phyloP scores from a whole-genome alignment of 2,797 vertebrate genomes.

The Thunnus albacares region DNA sequence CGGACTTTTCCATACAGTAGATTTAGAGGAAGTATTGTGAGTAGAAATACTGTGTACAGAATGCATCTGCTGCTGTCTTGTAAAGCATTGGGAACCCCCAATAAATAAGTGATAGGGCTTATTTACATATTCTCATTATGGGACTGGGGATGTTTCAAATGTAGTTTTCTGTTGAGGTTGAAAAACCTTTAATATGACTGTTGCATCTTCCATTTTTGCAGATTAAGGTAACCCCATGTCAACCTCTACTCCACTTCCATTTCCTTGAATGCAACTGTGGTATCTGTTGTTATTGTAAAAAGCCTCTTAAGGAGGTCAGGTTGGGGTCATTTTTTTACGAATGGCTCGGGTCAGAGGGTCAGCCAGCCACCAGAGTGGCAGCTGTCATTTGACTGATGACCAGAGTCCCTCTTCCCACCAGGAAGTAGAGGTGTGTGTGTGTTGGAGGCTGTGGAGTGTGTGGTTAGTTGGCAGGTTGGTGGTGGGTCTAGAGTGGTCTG shows the following conservation, averaged over 20 bases:
- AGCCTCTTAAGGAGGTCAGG: slow-evolving; percentile 54
- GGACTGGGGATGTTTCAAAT: not conserved
- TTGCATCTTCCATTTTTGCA: not conserved
- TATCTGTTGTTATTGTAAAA: slow-evolving; percentile 52
- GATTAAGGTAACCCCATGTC: slow-evolving; percentile 9
- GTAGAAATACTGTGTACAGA: slow-evolving; percentile 7
- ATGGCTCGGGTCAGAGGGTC: slow-evolving; percentile 67
- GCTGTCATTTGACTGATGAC: slow-evolving; percentile 70
- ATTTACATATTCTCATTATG: slow-evolving; percentile 26
- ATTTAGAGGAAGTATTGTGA: slow-evolving; percentile 23
- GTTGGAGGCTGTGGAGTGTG: slow-evolving; percentile 78
- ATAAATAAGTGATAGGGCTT: not conserved
- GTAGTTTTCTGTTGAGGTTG: not conserved
- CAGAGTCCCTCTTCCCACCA: slow-evolving; percentile 54
- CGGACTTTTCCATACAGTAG: slow-evolving; percentile 18
- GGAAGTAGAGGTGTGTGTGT: slow-evolving; percentile 73
- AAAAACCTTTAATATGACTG: not conserved
- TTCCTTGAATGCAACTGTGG: slow-evolving; percentile 42
- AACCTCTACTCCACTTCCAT: slow-evolving; percentile 7
- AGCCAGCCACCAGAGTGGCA: slow-evolving; percentile 65
- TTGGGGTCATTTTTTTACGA: slow-evolving; percentile 44
- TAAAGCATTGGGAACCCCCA: not conserved
- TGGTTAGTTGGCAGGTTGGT: slow-evolving; percentile 85
- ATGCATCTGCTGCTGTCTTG: not conserved
- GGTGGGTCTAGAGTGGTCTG: slow-evolving; percentile 82